A percentile compares a stretch with the other conserved stretches of the same genome.
These are phyloP conservation scores for Gryon sp. DNA, from an alignment of 1,140 invertebrate species.

Conservation along the genomic window DNA sequence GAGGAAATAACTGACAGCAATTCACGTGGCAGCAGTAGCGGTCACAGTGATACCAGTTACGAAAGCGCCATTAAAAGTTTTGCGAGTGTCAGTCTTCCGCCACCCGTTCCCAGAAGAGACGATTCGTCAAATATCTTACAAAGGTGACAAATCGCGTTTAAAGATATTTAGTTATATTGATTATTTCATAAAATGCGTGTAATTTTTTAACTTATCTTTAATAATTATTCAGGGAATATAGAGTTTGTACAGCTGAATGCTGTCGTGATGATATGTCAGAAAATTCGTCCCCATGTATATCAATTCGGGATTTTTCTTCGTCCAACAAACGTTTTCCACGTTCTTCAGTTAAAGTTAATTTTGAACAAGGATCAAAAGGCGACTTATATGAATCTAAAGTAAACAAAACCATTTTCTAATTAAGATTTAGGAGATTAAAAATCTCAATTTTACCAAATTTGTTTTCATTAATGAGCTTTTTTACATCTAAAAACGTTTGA, in stretches of 20 bases:
- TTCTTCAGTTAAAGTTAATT: slow-evolving; percentile 69
- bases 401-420: too few species aligned
- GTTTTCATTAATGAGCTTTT: background rate
- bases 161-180: too few species aligned
- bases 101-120: slow-evolving; percentile 75
- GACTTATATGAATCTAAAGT: slow-evolving; percentile 75
- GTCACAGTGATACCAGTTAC: slow-evolving; percentile 81
- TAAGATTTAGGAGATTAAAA: too few species aligned
- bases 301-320: slow-evolving; percentile 73
- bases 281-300: slow-evolving; percentile 72
- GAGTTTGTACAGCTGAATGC: slow-evolving; percentile 75
- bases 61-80: slow-evolving; percentile 77
- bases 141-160: too few species aligned
- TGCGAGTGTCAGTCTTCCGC: slow-evolving; percentile 70
- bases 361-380: slow-evolving; percentile 71
- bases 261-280: slow-evolving; percentile 76
- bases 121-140: slow-evolving; percentile 65
- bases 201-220: too few species aligned
- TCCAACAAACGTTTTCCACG: slow-evolving; percentile 67
- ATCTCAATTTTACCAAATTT: too few species aligned
- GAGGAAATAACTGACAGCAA: slow-evolving; percentile 69
- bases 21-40: slow-evolving; percentile 74
- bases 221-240: slow-evolving; percentile 69
- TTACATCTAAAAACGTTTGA: background rate
- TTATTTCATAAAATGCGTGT: too few species aligned